Evolutionary conservation across 2,113 vertebrate species (phyloP).

Genomic region (Platichthys stellatus): DNA sequence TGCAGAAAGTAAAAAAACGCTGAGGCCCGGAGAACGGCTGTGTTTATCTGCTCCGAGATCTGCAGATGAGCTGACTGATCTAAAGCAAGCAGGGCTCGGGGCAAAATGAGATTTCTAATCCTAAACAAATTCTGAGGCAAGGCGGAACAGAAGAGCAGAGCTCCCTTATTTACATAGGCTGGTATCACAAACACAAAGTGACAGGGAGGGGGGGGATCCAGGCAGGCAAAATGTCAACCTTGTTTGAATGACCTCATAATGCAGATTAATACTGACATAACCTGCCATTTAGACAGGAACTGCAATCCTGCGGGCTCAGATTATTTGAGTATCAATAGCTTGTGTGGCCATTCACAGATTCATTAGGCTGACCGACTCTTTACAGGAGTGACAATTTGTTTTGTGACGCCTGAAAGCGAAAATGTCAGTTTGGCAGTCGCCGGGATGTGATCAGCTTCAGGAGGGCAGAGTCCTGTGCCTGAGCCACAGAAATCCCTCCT

Average conservation of each 20-base stretch:
- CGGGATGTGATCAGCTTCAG: slow-evolving; percentile 41
- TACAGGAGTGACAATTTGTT: slow-evolving; percentile 35
- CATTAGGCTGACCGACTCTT: slow-evolving; percentile 47
- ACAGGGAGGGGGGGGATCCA: slow-evolving; percentile 59
- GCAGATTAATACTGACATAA: slow-evolving; percentile 69
- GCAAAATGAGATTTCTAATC: slow-evolving; percentile 79
- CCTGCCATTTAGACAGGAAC: slow-evolving; percentile 66
- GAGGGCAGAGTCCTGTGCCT: slow-evolving; percentile 9
- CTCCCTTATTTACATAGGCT: slow-evolving; percentile 75
- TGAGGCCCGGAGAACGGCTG: slow-evolving; percentile 62
- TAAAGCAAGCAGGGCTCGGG: slow-evolving; percentile 76
- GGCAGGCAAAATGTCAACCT: slow-evolving; percentile 73
- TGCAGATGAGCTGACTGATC: slow-evolving; percentile 79
- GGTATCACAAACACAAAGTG: slow-evolving; percentile 74
- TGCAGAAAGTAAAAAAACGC: slow-evolving; percentile 56
- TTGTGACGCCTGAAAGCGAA: slow-evolving; percentile 46
- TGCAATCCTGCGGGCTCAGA: slow-evolving; percentile 64
- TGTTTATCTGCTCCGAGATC: slow-evolving; percentile 74
- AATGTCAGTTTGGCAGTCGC: slow-evolving; percentile 48
- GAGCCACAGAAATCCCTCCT: slow-evolving; percentile 16
- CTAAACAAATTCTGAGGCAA: slow-evolving; percentile 74
- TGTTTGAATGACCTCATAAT: slow-evolving; percentile 76
- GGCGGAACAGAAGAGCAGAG: slow-evolving; percentile 69
- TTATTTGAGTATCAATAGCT: slow-evolving; percentile 70
- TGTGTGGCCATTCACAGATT: slow-evolving; percentile 52